These are phyloP conservation scores for Aegotheles bennettii DNA, from an alignment of 2,113 vertebrate genomes.

Conservation along the genomic window DNA sequence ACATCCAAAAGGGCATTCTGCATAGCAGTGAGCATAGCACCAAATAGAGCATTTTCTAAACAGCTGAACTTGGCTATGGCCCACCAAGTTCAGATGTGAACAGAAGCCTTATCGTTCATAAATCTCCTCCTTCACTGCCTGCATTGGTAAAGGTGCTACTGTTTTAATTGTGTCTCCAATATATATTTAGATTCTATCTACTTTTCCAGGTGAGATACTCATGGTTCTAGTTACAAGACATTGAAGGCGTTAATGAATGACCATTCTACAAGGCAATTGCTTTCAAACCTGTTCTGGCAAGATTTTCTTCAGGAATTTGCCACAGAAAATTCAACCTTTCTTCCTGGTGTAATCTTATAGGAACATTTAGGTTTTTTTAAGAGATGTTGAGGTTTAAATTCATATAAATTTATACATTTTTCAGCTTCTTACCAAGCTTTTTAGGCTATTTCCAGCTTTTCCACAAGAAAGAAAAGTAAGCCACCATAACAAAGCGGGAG, in stretches of 20 bases:
- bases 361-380: neutral
- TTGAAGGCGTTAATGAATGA: neutral
- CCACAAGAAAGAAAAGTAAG: slow-evolving; percentile 60
- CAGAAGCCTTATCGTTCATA: neutral
- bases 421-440: neutral
- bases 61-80: neutral
- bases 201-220: neutral
- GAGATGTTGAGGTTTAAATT: neutral
- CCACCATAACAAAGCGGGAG: slow-evolving; percentile 21
- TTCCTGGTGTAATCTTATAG: neutral
- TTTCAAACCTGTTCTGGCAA: neutral
- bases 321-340: neutral
- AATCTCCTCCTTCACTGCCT: neutral
- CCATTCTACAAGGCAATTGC: neutral
- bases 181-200: neutral
- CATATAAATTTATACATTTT: neutral
- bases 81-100: neutral
- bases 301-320: neutral
- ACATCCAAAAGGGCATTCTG: neutral
- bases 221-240: neutral
- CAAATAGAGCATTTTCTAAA: neutral
- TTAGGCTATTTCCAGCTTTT: slow-evolving; percentile 44
- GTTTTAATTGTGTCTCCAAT: neutral
- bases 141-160: neutral
- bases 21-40: neutral